phyloP scores from a whole-genome alignment of 2,888 invertebrate species.

The Linnaemya tessellans region DNA sequence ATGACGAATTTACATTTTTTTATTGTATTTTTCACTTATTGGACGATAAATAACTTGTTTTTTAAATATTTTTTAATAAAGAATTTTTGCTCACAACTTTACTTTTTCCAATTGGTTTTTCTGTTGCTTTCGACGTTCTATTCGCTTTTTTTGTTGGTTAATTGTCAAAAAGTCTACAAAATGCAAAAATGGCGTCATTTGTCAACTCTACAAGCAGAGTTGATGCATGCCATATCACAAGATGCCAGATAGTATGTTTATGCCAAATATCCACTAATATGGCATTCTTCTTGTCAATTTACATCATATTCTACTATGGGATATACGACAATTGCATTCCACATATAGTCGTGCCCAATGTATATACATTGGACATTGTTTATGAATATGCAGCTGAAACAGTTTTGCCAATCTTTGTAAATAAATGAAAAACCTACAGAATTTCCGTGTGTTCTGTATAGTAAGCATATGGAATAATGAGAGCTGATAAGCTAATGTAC shows the following conservation, averaged over 20 bases:
- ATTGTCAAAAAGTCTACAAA: conserved; percentile 68
- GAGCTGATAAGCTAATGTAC: too few relatives aligned
- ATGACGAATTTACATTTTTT: conserved; percentile 48
- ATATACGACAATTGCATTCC: too few relatives aligned
- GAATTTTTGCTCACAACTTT: conserved; percentile 59
- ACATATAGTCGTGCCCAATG: too few relatives aligned
- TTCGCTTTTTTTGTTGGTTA: conserved; percentile 56
- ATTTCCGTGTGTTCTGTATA: too few relatives aligned
- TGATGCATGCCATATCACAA: neutral
- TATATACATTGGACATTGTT: too few relatives aligned
- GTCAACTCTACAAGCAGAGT: conserved; percentile 53
- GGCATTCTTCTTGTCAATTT: too few relatives aligned
- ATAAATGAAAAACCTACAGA: too few relatives aligned
- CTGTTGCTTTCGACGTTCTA: conserved; percentile 52
- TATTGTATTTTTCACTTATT: conserved; percentile 47
- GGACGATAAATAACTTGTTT: conserved; percentile 39
- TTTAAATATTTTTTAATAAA: conserved; percentile 58
- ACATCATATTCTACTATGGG: too few relatives aligned
- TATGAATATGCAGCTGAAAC: too few relatives aligned
- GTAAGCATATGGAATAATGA: too few relatives aligned
- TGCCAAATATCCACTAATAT: too few relatives aligned
- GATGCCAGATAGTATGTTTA: conserved; percentile 6
- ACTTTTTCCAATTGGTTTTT: conserved; percentile 63
- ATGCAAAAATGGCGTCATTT: conserved; percentile 65
- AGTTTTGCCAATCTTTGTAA: too few relatives aligned